phyloP scores from a whole-genome alignment of 2,113 vertebrate genomes.

The Panthera tigris region DNA sequence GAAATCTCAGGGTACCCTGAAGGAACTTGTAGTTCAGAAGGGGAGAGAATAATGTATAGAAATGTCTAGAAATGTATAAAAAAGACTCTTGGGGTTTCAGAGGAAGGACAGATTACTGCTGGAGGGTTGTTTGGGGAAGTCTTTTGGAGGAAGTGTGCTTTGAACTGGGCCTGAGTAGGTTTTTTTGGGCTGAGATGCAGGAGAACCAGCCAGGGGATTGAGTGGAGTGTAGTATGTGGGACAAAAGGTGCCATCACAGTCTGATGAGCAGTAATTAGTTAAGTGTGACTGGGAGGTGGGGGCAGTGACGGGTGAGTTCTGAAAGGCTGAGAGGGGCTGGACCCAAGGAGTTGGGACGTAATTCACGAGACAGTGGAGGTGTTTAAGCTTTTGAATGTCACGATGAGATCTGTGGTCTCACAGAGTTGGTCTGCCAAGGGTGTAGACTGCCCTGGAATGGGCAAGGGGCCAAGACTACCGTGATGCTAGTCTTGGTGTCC shows the following conservation, averaged over 20 bases:
- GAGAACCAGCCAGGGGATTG: background rate
- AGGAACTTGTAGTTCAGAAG: background rate
- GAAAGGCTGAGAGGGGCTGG: background rate
- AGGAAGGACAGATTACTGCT: background rate
- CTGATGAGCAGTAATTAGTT: background rate
- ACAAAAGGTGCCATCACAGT: background rate
- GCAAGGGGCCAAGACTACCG: background rate
- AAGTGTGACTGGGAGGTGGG: background rate
- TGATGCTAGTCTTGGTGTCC: background rate
- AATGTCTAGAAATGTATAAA: background rate
- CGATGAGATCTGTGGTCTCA: background rate
- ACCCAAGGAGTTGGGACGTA: background rate
- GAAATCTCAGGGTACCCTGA: background rate
- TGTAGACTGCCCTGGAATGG: background rate
- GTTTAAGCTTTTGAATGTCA: background rate
- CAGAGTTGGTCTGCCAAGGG: background rate
- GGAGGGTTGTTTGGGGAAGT: background rate
- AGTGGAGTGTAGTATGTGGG: background rate
- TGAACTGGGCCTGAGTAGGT: background rate
- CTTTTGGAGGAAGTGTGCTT: constrained; percentile 6
- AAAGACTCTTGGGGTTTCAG: background rate
- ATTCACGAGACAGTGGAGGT: background rate
- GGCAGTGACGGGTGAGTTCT: background rate
- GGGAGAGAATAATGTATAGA: background rate
- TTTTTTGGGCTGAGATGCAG: background rate